Percentiles rank a stretch among this genome's conserved stretches.
These are phyloP conservation scores for Nephrotoma flavescens DNA, from an alignment of 2,888 invertebrate species.

Conservation along the genomic window DNA sequence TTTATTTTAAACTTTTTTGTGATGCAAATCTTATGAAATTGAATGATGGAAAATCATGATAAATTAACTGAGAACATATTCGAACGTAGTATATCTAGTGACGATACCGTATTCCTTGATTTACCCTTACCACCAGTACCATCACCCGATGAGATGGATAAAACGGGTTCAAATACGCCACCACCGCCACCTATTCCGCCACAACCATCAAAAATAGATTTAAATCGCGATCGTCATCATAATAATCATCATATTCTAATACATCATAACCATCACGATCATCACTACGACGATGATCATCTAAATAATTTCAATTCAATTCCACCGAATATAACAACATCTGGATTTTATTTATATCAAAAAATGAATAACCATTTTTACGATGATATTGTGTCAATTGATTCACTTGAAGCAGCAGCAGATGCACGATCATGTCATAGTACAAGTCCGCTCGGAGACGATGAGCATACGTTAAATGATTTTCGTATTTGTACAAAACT, in stretches of 20 bases:
- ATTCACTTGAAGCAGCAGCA: neutral
- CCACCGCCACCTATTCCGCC: slow-evolving; percentile 5
- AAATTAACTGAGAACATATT: slow-evolving; percentile 11
- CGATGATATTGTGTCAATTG: slow-evolving; percentile 1
- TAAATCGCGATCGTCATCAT: neutral
- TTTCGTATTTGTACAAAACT: neutral
- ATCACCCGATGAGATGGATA: neutral
- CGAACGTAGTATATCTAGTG: slow-evolving; percentile 14
- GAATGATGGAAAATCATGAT: slow-evolving; percentile 7
- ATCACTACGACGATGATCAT: neutral
- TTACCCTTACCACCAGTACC: slow-evolving; percentile 8
- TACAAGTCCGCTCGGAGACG: neutral
- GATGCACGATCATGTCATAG: neutral
- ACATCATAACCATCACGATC: neutral
- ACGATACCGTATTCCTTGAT: slow-evolving; percentile 14
- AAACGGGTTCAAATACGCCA: slow-evolving; percentile 4
- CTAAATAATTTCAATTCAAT: neutral
- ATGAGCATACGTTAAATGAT: neutral
- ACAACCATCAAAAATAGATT: neutral
- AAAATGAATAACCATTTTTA: slow-evolving; percentile 1
- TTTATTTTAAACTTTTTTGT: neutral
- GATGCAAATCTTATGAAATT: neutral
- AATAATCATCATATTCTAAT: neutral
- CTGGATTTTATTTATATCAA: slow-evolving; percentile 4
- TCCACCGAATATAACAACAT: neutral